These are phyloP conservation scores for Zosterops borbonicus DNA, from an alignment of 2,113 vertebrate genomes.

Conservation along the genomic window DNA sequence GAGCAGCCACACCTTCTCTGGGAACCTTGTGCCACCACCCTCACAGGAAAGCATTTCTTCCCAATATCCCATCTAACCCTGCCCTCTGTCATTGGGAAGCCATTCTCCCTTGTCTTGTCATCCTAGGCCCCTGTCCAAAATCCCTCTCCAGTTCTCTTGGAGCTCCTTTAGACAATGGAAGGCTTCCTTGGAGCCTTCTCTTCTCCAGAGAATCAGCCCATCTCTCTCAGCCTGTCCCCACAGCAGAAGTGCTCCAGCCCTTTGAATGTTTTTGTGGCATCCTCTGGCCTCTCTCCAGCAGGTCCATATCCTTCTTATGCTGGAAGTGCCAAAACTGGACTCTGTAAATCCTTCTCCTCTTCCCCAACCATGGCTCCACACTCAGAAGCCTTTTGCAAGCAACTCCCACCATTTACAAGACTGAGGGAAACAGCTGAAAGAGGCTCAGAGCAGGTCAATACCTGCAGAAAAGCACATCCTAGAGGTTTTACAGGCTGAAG, in stretches of 20 bases:
- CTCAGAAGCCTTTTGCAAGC: neutral
- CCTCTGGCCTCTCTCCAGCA: neutral
- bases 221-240: neutral
- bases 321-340: neutral
- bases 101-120: neutral
- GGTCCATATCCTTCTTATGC: too few species aligned
- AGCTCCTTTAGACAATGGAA: neutral
- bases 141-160: neutral
- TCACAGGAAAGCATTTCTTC: neutral
- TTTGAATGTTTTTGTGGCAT: neutral
- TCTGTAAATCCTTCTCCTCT: neutral
- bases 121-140: fast-evolving
- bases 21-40: fast-evolving
- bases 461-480: neutral
- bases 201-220: neutral
- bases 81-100: neutral
- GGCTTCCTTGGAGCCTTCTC: neutral
- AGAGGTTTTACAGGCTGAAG: neutral
- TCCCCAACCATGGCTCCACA: neutral
- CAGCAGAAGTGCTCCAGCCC: neutral
- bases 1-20: neutral
- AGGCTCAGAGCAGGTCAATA: neutral
- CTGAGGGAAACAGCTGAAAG: neutral
- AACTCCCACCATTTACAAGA: neutral
- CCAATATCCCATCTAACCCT: neutral